Conservation (phyloP, 2,888 invertebrate genomes). For the Sycophila texana region DNA sequence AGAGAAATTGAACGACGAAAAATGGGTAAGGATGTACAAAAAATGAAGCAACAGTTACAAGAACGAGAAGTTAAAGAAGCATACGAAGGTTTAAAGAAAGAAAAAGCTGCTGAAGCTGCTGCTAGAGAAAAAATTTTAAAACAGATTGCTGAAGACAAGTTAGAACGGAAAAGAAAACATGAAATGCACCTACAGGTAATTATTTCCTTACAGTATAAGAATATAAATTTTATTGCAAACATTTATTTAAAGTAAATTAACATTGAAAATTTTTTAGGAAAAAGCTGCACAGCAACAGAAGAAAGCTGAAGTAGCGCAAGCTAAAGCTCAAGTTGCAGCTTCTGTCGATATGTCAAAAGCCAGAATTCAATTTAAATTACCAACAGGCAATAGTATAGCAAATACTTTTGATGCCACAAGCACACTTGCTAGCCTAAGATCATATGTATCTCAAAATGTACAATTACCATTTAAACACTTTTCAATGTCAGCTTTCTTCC, state of each 20-base stretch:
- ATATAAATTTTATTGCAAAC: not conserved
- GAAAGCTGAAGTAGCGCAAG: slow-evolving; percentile 41
- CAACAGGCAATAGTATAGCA: slow-evolving; percentile 86
- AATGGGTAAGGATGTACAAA: slow-evolving; percentile 84
- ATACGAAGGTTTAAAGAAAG: slow-evolving; percentile 85
- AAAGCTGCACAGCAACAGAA: slow-evolving; percentile 57
- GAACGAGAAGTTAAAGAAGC: slow-evolving; percentile 85
- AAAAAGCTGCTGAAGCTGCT: slow-evolving; percentile 85
- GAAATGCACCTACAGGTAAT: slow-evolving; percentile 66
- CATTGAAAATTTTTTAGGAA: slow-evolving; percentile 53
- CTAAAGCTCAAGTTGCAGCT: slow-evolving; percentile 51
- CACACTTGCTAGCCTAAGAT: slow-evolving; percentile 79
- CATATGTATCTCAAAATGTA: slow-evolving; percentile 78
- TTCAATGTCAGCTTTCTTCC: slow-evolving; percentile 86
- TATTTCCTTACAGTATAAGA: not conserved
- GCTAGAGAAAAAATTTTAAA: slow-evolving; percentile 87
- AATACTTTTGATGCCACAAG: slow-evolving; percentile 84
- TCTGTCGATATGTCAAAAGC: slow-evolving; percentile 76
- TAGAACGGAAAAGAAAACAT: slow-evolving; percentile 79
- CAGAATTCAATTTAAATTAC: slow-evolving; percentile 90
- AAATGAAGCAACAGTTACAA: slow-evolving; percentile 84
- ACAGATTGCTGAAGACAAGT: slow-evolving; percentile 91
- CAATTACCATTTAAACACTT: slow-evolving; percentile 79
- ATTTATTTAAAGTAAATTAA: not conserved
- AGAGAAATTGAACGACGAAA: slow-evolving; percentile 85